Conservation (phyloP, 2,113 vertebrate genomes). For the Catagonus wagneri region DNA sequence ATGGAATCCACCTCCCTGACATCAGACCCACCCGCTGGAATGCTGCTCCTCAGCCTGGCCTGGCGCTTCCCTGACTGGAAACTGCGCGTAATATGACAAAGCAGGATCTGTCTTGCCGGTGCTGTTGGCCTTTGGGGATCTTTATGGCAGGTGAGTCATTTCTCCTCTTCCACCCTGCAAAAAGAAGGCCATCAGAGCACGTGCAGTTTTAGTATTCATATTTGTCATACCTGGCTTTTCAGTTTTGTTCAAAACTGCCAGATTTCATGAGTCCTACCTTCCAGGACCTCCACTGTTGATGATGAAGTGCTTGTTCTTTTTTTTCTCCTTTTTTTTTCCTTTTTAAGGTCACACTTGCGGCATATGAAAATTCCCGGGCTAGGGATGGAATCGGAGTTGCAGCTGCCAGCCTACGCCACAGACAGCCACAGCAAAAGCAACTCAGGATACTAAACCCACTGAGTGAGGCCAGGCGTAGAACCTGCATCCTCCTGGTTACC, state of each 20-base stretch:
- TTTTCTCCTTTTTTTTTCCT: not conserved
- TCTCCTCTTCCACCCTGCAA: not conserved
- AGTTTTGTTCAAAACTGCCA: not conserved
- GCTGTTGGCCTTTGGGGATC: not conserved
- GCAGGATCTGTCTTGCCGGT: not conserved
- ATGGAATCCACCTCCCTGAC: conserved; percentile 63
- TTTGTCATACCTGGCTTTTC: not conserved
- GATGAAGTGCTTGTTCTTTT: not conserved
- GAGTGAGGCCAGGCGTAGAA: no score
- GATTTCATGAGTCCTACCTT: not conserved
- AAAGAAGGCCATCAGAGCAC: not conserved
- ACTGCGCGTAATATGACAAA: not conserved
- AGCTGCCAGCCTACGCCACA: no score
- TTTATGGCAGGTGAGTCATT: not conserved
- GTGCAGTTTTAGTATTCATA: not conserved
- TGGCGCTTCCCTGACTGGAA: conserved; percentile 67
- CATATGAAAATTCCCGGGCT: no score
- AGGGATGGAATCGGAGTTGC: no score
- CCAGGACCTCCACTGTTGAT: not conserved
- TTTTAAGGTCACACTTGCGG: no score
- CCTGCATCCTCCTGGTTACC: no score
- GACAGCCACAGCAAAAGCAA: no score
- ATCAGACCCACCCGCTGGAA: conserved; percentile 57
- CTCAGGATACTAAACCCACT: no score
- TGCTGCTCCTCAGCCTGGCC: not conserved